phyloP scores from a whole-genome alignment of 2,888 invertebrate species.

The Brachyptera risi region DNA sequence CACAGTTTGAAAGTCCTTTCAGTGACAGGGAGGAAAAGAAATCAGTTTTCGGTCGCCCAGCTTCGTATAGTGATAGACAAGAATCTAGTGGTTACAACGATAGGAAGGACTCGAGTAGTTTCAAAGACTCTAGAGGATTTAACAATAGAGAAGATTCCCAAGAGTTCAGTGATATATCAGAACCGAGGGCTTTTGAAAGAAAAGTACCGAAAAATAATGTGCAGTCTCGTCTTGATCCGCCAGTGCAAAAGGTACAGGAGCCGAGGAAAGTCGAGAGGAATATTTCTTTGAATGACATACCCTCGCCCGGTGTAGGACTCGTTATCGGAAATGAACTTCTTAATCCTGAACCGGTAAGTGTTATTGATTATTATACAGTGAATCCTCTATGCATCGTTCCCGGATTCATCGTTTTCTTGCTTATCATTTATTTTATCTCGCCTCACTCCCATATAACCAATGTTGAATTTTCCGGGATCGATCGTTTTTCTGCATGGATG shows the following conservation, averaged over 20 bases:
- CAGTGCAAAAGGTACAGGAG: slow-evolving; percentile 16
- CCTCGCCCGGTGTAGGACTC: slow-evolving; percentile 48
- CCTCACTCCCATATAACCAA: too few species aligned
- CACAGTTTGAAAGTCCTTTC: slow-evolving; percentile 24
- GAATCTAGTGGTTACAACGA: not conserved
- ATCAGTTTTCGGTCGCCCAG: not conserved
- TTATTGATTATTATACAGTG: too few species aligned
- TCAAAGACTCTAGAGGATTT: not conserved
- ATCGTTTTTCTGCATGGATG: too few species aligned
- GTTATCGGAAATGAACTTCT: slow-evolving; percentile 64
- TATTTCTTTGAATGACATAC: too few species aligned
- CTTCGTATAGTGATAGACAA: not conserved
- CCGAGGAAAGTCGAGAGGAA: slow-evolving; percentile 2
- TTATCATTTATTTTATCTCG: too few species aligned
- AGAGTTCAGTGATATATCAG: not conserved
- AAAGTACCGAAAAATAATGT: too few species aligned
- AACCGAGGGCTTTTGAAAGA: too few species aligned
- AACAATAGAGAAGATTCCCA: not conserved
- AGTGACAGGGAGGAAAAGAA: slow-evolving; percentile 23
- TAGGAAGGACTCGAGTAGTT: not conserved
- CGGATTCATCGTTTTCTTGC: too few species aligned
- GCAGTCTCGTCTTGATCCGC: not conserved
- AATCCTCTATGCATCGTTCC: too few species aligned
- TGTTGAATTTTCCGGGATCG: too few species aligned
- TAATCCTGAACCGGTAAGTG: slow-evolving; percentile 63